These are phyloP conservation scores for Melospiza melodia DNA, from an alignment of 2,113 vertebrate genomes.

Conservation along the genomic window DNA sequence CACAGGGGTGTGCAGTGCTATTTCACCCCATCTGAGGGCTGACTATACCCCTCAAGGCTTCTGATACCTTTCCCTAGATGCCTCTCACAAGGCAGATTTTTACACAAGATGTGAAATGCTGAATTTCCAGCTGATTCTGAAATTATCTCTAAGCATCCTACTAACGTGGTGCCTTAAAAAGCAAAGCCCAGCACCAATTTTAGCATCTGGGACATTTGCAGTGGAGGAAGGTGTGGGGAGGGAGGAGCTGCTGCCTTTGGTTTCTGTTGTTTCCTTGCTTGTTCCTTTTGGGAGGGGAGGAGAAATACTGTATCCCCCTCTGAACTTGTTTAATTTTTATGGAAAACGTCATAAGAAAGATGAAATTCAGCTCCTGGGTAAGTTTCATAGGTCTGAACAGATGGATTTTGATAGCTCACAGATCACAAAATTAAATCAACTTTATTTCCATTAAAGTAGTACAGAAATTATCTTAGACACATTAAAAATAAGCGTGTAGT, in stretches of 20 bases:
- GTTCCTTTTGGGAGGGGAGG: not conserved
- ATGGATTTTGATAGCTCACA: slow-evolving; percentile 71
- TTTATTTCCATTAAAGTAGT: slow-evolving; percentile 69
- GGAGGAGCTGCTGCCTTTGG: not conserved
- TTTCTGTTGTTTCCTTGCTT: not conserved
- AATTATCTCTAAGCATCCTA: slow-evolving; percentile 11
- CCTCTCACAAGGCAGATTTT: not conserved
- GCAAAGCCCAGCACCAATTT: slow-evolving; percentile 24
- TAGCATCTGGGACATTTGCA: not conserved
- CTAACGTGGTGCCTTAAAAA: not conserved
- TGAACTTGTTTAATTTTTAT: slow-evolving; percentile 30
- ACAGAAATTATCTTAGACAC: slow-evolving; percentile 64
- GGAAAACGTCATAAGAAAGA: slow-evolving; percentile 47
- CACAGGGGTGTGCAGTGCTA: not conserved
- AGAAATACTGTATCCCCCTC: not conserved
- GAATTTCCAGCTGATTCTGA: slow-evolving; percentile 7
- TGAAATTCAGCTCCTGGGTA: slow-evolving; percentile 53
- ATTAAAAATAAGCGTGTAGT: slow-evolving; percentile 60
- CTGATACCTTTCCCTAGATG: not conserved
- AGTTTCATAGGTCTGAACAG: slow-evolving; percentile 65
- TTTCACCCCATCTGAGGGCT: slow-evolving; percentile 9
- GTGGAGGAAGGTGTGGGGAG: not conserved
- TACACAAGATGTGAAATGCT: slow-evolving; percentile 1
- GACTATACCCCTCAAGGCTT: not conserved
- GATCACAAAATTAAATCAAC: slow-evolving; percentile 64